Evolutionary conservation across 1,140 invertebrate genomes (phyloP), one percentile per base, ranked within the genome.

Genomic region (Brachystomella parvula): DNA sequence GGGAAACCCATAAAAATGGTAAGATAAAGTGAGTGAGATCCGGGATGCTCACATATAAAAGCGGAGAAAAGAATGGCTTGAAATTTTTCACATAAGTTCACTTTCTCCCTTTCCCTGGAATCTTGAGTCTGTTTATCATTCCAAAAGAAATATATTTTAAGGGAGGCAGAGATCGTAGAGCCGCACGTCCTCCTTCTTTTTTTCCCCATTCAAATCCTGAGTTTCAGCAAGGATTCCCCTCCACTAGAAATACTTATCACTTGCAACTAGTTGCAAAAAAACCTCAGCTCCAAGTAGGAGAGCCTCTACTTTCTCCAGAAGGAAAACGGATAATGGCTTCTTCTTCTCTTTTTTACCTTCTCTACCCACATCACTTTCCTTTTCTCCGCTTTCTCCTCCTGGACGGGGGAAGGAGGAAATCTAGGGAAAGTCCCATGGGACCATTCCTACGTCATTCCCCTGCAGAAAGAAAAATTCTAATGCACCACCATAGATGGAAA

Each of bases 101-200:
- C 49, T 53, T 15, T 6, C 49, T 53, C 21, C 49, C 49, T 15
- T 26, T 26, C 24, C n/a, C 24, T 24, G 12, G 6, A 53, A 53
- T 53, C 49, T 53, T 19, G 49, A 26, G 12, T 53, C 49, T 53
- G 49, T 53, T 53, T 53, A 53, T 53, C 49, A 53, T 53, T 53
- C 49, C 49, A 12, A 53, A 53, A 19, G 49, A 53, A 53, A 53
- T 15, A 53, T 53, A 53, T 15, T 53, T 53, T 53, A 53, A 24
- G 6, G 49, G 6, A 15, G 24, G 49, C 15, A 53, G 21, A 9
- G 3, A 53, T 12, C 49, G 24, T 17, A 53, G 9, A 9, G 49
- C 39, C 39, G 9, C 39, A n/a, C 9, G 9, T 44, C 9, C 39
- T 44, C 39, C 39, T 44, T n/a, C 39, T 9, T n/a, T n/a, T 44